Percentiles rank a stretch among this genome's conserved stretches.
Conservation (phyloP, 2,888 invertebrate genomes). For the Drosophila kokeensis region DNA sequence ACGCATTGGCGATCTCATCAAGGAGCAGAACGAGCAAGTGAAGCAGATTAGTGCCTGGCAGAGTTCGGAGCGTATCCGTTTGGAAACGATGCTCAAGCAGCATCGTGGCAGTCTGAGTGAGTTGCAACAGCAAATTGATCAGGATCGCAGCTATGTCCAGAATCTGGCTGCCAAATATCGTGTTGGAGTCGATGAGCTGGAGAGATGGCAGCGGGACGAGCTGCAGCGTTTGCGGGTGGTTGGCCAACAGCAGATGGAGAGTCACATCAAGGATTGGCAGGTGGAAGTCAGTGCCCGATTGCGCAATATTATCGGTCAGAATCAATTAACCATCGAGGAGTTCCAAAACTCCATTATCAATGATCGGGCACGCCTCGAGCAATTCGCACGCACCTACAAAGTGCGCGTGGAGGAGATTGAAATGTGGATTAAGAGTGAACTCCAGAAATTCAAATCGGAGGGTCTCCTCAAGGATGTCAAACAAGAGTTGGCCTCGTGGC, state of each 20-base stretch:
- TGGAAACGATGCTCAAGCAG: conserved; percentile 77
- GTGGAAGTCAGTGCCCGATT: conserved; percentile 75
- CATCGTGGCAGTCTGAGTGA: conserved; percentile 82
- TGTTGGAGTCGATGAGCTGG: conserved; percentile 82
- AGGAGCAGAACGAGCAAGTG: conserved; percentile 81
- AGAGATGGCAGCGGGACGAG: conserved; percentile 83
- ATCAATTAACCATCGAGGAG: conserved; percentile 83
- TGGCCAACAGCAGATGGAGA: conserved; percentile 72
- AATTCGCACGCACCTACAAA: conserved; percentile 81
- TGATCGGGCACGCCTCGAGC: conserved; percentile 79
- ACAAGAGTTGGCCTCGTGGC: conserved; percentile 81
- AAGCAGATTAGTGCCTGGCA: conserved; percentile 83
- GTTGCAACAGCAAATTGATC: conserved; percentile 77
- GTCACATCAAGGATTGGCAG: conserved; percentile 83
- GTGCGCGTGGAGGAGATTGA: conserved; percentile 83
- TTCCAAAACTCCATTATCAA: conserved; percentile 81
- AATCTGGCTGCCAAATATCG: conserved; percentile 81
- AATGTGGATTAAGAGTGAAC: conserved; percentile 81
- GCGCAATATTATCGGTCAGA: conserved; percentile 75
- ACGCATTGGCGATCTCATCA: conserved; percentile 79
- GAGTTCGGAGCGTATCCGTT: conserved; percentile 78
- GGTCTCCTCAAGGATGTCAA: conserved; percentile 82
- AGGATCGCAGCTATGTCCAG: conserved; percentile 80
- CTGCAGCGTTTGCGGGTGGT: conserved; percentile 78
- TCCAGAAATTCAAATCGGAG: conserved; percentile 79